Conservation (phyloP, 2,797 vertebrate species). For the Ptychobarbus kaznakovi region DNA sequence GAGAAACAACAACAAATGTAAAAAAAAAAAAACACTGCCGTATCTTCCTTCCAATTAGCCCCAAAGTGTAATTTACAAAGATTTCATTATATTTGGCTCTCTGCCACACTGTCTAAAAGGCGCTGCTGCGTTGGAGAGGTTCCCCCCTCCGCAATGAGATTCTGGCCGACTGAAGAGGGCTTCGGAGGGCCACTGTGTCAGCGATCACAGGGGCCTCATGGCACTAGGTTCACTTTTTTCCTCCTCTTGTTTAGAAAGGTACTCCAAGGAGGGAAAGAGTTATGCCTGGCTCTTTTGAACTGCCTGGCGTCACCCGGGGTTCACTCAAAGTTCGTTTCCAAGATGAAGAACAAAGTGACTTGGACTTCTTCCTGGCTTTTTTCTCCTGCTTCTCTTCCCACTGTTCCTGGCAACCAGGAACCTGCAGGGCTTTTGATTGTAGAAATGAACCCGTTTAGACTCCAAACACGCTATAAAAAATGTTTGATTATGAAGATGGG, state of each 20-base stretch:
- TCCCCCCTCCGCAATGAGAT: slow-evolving; percentile 76
- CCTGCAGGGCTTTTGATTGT: slow-evolving; percentile 67
- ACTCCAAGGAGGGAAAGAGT: slow-evolving; percentile 63
- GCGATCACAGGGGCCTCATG: slow-evolving; percentile 74
- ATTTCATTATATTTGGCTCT: slow-evolving; percentile 74
- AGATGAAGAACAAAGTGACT: slow-evolving; percentile 87
- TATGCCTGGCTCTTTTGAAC: slow-evolving; percentile 74
- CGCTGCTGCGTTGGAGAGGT: slow-evolving; percentile 77
- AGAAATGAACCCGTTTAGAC: slow-evolving; percentile 61
- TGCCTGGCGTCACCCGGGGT: slow-evolving; percentile 82
- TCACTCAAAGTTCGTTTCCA: slow-evolving; percentile 96
- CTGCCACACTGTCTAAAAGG: slow-evolving; percentile 78
- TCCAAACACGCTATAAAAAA: slow-evolving; percentile 30
- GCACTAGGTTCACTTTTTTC: slow-evolving; percentile 68
- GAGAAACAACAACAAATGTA: slow-evolving; percentile 66
- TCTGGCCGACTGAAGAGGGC: slow-evolving; percentile 55
- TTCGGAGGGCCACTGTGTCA: slow-evolving; percentile 53
- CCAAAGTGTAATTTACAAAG: slow-evolving; percentile 65
- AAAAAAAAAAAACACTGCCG: slow-evolving; percentile 33
- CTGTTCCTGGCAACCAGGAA: slow-evolving; percentile 69
- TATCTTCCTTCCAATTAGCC: slow-evolving; percentile 67
- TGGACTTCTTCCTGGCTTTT: slow-evolving; percentile 91
- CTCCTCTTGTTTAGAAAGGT: slow-evolving; percentile 63
- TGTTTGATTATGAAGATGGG: neutral
- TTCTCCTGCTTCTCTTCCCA: slow-evolving; percentile 76